A percentile compares a stretch with the other conserved stretches of the same genome.
Conservation (phyloP, 2,113 vertebrate species). For the Sterna hirundo region DNA sequence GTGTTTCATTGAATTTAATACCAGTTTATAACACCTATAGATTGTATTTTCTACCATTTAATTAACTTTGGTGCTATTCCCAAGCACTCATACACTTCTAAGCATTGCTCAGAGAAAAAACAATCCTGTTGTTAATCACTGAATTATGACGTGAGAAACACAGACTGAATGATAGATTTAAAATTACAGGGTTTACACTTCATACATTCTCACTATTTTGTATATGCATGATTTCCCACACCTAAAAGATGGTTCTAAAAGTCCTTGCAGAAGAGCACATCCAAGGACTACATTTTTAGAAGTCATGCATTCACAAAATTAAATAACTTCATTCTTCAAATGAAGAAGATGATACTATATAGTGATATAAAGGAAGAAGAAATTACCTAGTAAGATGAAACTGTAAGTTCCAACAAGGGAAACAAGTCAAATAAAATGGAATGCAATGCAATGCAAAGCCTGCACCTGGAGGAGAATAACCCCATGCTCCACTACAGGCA, state of each 20-base stretch:
- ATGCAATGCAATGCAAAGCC: background rate
- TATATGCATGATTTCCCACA: background rate
- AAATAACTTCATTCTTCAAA: background rate
- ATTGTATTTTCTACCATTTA: background rate
- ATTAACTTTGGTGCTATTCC: background rate
- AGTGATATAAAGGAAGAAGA: background rate
- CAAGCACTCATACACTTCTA: background rate
- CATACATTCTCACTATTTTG: background rate
- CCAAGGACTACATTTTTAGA: background rate
- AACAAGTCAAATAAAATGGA: background rate
- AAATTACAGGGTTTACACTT: background rate
- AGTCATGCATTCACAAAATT: background rate
- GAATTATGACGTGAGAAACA: background rate
- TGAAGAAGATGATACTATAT: background rate
- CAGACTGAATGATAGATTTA: background rate
- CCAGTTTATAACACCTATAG: background rate
- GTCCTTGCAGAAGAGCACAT: background rate
- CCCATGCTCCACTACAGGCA: rapidly evolving
- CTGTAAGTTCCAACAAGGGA: background rate
- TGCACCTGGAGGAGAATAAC: background rate
- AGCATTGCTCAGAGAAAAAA: background rate
- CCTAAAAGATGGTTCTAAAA: background rate
- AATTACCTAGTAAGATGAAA: background rate
- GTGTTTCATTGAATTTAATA: background rate
- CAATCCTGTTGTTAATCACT: background rate